phyloP scores from a whole-genome alignment of 2,113 vertebrate species.

The Hippocampus guttulatus region DNA sequence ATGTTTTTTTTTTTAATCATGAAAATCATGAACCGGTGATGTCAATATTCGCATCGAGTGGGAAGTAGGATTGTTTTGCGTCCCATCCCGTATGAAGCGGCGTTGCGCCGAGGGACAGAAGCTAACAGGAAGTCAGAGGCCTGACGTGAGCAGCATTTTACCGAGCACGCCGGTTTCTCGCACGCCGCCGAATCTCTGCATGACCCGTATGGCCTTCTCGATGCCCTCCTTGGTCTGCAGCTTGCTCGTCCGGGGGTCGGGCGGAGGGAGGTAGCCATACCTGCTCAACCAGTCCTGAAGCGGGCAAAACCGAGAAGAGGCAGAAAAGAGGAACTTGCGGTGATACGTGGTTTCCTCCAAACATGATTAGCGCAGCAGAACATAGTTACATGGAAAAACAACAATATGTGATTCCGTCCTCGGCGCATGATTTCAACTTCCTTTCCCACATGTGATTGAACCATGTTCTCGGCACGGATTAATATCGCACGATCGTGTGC shows the following conservation, averaged over 20 bases:
- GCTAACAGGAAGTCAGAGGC: conserved; percentile 4
- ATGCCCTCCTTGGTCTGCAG: conserved; percentile 77
- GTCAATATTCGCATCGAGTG: not conserved
- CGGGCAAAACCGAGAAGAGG: not conserved
- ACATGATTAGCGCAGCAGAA: conserved; percentile 2
- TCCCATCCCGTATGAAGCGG: not conserved
- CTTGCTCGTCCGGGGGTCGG: conserved; percentile 73
- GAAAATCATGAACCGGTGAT: not conserved
- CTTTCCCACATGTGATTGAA: not conserved
- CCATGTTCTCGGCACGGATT: not conserved
- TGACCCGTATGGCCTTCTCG: conserved; percentile 72
- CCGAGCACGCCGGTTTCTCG: conserved; percentile 76
- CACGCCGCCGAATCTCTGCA: conserved; percentile 84
- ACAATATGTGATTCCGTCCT: not conserved
- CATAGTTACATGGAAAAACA: not conserved
- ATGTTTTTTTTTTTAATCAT: too few relatives aligned
- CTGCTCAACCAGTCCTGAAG: conserved; percentile 83
- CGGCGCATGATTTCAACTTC: not conserved
- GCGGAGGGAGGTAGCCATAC: conserved; percentile 82
- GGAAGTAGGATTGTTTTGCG: not conserved
- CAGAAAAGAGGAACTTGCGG: not conserved
- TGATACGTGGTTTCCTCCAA: not conserved
- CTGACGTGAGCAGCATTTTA: conserved; percentile 45
- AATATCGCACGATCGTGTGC: conserved; percentile 13
- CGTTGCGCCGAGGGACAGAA: not conserved